phyloP scores from a whole-genome alignment of 2,888 invertebrate genomes.

The Isotomurus palustris region DNA sequence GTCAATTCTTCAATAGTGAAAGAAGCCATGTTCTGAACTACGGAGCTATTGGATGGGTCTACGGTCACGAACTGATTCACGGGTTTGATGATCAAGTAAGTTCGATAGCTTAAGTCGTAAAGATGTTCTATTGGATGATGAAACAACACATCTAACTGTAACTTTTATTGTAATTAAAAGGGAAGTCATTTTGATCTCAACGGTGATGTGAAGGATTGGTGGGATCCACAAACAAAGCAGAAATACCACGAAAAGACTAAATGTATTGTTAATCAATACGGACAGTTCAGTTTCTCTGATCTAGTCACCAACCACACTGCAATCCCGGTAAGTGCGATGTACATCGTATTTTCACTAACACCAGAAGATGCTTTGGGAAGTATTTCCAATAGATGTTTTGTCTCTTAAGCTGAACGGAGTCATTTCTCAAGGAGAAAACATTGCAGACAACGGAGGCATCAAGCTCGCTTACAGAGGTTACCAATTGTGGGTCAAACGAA shows the following conservation, averaged over 20 bases:
- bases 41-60: conserved; percentile 49
- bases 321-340: conserved; percentile 16
- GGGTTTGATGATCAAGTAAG: conserved; percentile 47
- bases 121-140: neutral
- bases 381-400: neutral
- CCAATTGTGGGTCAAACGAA: conserved; percentile 28
- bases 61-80: conserved; percentile 51
- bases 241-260: conserved; percentile 51
- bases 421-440: conserved; percentile 80
- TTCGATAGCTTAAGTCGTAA: neutral
- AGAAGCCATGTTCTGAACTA: conserved; percentile 52
- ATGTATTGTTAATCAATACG: conserved; percentile 55
- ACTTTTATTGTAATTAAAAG: conserved; percentile 9
- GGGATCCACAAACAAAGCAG: conserved; percentile 52
- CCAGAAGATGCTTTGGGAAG: too few species aligned
- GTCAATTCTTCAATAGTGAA: conserved; percentile 53
- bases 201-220: conserved; percentile 55
- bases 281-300: conserved; percentile 51
- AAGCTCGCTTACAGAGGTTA: conserved; percentile 53
- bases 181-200: conserved; percentile 40
- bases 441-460: conserved; percentile 90
- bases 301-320: conserved; percentile 46
- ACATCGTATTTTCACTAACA: too few species aligned
- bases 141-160: neutral
- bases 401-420: conserved; percentile 72